Evolutionary conservation across 1,140 invertebrate species (phyloP).

Genomic region (Cydia amplana): DNA sequence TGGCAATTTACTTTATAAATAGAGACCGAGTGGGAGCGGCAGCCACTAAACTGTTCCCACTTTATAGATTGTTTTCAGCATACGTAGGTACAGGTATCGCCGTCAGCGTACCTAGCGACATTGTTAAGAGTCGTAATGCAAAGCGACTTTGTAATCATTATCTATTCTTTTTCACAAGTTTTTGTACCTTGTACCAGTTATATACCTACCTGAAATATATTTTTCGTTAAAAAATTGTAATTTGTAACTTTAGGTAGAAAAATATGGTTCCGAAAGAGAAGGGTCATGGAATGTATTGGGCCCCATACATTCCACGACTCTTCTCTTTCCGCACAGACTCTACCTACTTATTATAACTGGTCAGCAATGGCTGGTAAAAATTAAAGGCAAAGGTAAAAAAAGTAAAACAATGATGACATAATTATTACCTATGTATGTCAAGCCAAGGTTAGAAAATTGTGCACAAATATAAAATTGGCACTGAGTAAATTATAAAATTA

Average conservation of each 20-base stretch:
- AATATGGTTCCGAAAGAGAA: too few species aligned
- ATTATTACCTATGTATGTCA: not conserved
- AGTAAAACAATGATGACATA: not conserved
- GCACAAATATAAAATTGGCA: not conserved
- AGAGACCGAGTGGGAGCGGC: slow-evolving; percentile 63
- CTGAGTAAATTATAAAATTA: not conserved
- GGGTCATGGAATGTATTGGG: too few species aligned
- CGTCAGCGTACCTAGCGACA: not conserved
- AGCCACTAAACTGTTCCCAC: slow-evolving; percentile 64
- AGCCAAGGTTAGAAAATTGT: not conserved
- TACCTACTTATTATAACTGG: too few species aligned
- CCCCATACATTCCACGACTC: too few species aligned
- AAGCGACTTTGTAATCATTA: not conserved
- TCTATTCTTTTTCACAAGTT: not conserved
- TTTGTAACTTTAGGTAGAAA: too few species aligned
- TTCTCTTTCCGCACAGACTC: too few species aligned
- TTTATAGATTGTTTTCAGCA: slow-evolving; percentile 66
- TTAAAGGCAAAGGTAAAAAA: not conserved
- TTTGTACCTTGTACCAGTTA: too few species aligned
- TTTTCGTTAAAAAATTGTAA: not conserved
- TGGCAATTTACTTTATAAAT: slow-evolving; percentile 74
- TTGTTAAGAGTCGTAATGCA: not conserved
- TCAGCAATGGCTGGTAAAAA: not conserved
- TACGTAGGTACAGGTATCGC: slow-evolving; percentile 31
- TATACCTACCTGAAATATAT: too few species aligned